Percentiles rank a stretch among this genome's conserved stretches.
phyloP scores from a whole-genome alignment of 1,140 invertebrate genomes.

The Uloborus diversus region DNA sequence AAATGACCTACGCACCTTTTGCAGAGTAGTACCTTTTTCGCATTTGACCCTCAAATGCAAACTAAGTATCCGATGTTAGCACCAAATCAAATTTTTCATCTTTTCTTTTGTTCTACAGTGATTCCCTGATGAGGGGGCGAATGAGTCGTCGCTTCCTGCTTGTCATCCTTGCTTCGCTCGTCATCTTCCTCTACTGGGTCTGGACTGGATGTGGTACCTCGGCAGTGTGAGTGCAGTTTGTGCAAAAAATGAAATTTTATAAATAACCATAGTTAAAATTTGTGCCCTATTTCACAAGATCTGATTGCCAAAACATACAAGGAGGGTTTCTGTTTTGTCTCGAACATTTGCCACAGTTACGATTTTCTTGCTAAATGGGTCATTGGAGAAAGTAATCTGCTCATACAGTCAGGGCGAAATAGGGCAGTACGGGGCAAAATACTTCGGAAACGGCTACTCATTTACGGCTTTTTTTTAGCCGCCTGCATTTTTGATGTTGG shows the following conservation, averaged over 20 bases:
- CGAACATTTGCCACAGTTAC: too few species aligned
- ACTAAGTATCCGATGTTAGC: background rate
- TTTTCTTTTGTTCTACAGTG: conserved; percentile 19
- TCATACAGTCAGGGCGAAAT: too few species aligned
- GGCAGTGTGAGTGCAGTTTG: background rate
- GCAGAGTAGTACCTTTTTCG: background rate
- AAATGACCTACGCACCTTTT: too few species aligned
- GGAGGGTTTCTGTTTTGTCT: background rate
- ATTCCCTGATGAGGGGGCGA: conserved; percentile 65
- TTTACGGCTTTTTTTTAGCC: too few species aligned
- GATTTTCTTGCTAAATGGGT: conserved; percentile 14
- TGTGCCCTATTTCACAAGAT: background rate
- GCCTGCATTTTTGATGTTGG: too few species aligned
- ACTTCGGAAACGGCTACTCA: too few species aligned
- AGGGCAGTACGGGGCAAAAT: too few species aligned
- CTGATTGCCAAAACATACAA: background rate
- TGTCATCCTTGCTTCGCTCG: conserved; percentile 66
- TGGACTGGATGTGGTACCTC: conserved; percentile 70
- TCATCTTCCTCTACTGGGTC: conserved; percentile 68
- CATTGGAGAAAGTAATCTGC: conserved; percentile 1
- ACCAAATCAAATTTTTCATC: background rate
- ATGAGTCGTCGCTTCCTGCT: conserved; percentile 70
- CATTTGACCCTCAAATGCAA: background rate
- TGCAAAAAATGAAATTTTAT: background rate
- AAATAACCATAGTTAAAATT: conserved; percentile 11